Percentiles rank a stretch among this genome's conserved stretches.
phyloP scores from a whole-genome alignment of 2,888 invertebrate species.

The Oscheius sp. region DNA sequence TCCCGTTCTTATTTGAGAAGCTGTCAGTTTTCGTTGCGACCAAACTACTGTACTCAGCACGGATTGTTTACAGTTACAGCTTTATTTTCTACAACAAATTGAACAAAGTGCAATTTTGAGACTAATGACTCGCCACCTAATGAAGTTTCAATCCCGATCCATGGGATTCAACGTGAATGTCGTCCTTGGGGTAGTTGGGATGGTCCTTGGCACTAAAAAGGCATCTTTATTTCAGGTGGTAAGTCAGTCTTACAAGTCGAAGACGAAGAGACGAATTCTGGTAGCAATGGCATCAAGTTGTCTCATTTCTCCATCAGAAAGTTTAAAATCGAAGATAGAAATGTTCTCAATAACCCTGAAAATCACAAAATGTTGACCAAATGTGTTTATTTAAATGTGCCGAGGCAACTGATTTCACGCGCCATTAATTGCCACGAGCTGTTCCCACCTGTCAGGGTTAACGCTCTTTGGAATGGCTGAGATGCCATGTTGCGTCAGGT shows the following conservation, averaged over 20 bases:
- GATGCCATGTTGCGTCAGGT: constrained; percentile 52
- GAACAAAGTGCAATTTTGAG: not conserved
- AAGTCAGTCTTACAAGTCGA: constrained; percentile 39
- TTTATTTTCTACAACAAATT: not conserved
- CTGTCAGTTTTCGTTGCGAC: not conserved
- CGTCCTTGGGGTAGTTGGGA: constrained; percentile 45
- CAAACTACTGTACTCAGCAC: too few relatives aligned
- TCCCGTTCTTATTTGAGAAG: not conserved
- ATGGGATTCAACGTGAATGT: constrained; percentile 20
- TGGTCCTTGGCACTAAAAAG: constrained; percentile 36
- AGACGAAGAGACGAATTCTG: constrained; percentile 45
- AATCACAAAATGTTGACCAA: not conserved
- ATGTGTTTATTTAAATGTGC: not conserved
- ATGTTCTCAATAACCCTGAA: constrained; percentile 55
- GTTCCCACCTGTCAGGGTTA: constrained; percentile 40
- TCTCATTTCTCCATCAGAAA: constrained; percentile 51
- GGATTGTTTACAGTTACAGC: not conserved
- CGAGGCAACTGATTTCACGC: constrained; percentile 4
- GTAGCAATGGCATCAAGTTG: constrained; percentile 39
- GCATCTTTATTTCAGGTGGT: not conserved
- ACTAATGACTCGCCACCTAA: not conserved
- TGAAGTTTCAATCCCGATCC: constrained; percentile 15
- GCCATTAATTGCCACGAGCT: constrained; percentile 21
- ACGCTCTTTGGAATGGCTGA: constrained; percentile 56
- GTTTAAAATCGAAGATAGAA: constrained; percentile 54